phyloP scores from a whole-genome alignment of 1,140 invertebrate species.

The Pogonomyrmex californicus region DNA sequence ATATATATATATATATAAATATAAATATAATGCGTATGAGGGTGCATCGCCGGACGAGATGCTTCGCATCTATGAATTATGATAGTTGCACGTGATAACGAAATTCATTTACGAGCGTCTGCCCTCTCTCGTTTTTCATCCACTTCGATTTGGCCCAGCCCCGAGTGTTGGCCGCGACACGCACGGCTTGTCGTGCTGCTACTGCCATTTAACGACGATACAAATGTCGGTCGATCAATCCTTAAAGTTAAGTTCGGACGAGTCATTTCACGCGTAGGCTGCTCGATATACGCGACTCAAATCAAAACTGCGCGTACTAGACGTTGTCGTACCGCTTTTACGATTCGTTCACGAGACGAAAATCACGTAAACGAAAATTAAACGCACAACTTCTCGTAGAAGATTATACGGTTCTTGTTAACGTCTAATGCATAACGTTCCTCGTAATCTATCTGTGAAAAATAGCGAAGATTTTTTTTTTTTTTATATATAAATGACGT shows the following conservation, averaged over 20 bases:
- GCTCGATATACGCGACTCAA: conserved; percentile 11
- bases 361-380: conserved; percentile 3
- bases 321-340: neutral
- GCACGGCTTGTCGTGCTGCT: conserved; percentile 25
- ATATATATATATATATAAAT: neutral
- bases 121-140: conserved; percentile 56
- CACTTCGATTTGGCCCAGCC: conserved; percentile 11
- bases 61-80: neutral
- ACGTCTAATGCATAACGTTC: conserved; percentile 10
- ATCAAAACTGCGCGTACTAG: conserved; percentile 31
- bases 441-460: neutral
- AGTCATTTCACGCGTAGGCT: neutral
- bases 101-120: conserved; percentile 40
- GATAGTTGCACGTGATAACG: conserved; percentile 15
- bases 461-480: neutral
- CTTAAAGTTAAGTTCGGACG: conserved; percentile 26
- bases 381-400: conserved; percentile 38
- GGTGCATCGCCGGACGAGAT: neutral
- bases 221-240: conserved; percentile 4
- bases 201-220: conserved; percentile 56
- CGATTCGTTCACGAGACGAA: neutral
- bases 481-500: neutral
- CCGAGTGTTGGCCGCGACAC: conserved; percentile 1
- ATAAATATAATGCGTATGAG: conserved; percentile 5
- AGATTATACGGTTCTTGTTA: conserved; percentile 19